These are phyloP conservation scores for Nycteola revayana DNA, from an alignment of 2,888 invertebrate genomes.

Conservation along the genomic window DNA sequence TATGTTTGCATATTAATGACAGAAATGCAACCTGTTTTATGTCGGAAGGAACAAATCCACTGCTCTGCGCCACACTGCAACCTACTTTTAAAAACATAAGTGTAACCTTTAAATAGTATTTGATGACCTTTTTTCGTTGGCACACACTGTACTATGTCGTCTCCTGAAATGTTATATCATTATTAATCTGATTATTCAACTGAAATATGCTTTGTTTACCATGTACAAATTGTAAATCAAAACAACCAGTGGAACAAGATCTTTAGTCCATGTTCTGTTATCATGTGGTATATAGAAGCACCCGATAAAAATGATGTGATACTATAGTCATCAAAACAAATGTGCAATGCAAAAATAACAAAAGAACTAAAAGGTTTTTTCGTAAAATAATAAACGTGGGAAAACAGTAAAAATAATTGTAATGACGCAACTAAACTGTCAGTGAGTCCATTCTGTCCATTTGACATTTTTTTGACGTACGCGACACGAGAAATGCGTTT, in stretches of 20 bases:
- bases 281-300: too few species aligned
- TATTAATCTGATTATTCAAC: conserved; percentile 19
- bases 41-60: conserved; percentile 71
- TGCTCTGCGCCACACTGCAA: conserved; percentile 73
- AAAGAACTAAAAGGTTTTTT: background rate
- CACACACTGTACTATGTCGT: conserved; percentile 71
- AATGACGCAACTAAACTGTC: conserved; percentile 52
- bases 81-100: conserved; percentile 70
- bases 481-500: conserved; percentile 6
- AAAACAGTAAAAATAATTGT: conserved; percentile 44
- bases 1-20: conserved; percentile 71
- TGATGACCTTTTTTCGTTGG: conserved; percentile 73
- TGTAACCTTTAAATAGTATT: conserved; percentile 71
- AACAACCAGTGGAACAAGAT: conserved; percentile 27
- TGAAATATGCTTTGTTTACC: conserved; percentile 23
- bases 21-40: conserved; percentile 76
- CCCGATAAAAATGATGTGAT: too few species aligned
- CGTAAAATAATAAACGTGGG: conserved; percentile 42
- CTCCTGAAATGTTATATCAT: conserved; percentile 54
- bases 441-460: conserved; percentile 18
- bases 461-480: conserved; percentile 10
- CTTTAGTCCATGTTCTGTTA: background rate
- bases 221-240: conserved; percentile 18
- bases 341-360: too few species aligned
- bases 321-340: too few species aligned